A percentile compares a stretch with the other conserved stretches of the same genome.
Evolutionary conservation across 2,113 vertebrate species (phyloP).

Genomic region (Eulemur macaco): DNA sequence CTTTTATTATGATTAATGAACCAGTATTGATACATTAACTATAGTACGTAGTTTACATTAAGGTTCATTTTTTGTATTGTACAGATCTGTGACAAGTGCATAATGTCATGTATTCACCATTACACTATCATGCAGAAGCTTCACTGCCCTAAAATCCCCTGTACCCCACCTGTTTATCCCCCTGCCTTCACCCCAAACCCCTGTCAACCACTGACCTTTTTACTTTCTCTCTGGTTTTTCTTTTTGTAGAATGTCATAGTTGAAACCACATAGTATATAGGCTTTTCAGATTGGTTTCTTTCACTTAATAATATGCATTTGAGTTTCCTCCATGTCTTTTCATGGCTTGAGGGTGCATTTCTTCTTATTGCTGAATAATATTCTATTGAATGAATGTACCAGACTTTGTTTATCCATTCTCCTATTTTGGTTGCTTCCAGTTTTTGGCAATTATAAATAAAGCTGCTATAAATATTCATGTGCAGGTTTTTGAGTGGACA

Average conservation of each 20-base stretch:
- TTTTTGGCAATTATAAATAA: neutral
- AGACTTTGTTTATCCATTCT: neutral
- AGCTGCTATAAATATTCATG: neutral
- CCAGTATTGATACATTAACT: neutral
- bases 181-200: neutral
- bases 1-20: neutral
- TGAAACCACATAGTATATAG: neutral
- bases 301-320: neutral
- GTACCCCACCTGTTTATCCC: neutral
- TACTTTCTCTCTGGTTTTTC: neutral
- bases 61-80: neutral
- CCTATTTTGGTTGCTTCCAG: neutral
- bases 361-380: neutral
- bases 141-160: neutral
- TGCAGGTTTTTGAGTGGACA: neutral
- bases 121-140: neutral
- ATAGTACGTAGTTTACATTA: neutral
- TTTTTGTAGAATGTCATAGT: neutral
- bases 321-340: neutral
- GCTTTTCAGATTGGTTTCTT: neutral
- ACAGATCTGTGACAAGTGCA: neutral
- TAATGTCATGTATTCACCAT: neutral
- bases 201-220: neutral
- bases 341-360: neutral
- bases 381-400: neutral